phyloP scores from a whole-genome alignment of 2,113 vertebrate genomes.

The Corythornis madagascariensis region DNA sequence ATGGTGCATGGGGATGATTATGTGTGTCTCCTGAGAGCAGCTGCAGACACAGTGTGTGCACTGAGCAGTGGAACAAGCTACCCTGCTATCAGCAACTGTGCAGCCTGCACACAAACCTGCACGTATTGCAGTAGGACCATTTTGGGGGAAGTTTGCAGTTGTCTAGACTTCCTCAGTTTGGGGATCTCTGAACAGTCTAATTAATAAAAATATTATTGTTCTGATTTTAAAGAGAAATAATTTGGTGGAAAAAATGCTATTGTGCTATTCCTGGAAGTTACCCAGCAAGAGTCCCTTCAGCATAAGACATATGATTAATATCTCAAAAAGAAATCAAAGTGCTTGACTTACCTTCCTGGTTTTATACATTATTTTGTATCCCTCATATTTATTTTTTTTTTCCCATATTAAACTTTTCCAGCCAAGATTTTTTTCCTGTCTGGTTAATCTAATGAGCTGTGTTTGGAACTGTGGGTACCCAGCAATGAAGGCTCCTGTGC shows the following conservation, averaged over 20 bases:
- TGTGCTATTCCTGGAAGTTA: neutral
- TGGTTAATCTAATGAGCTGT: fast-evolving
- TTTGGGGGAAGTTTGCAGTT: neutral
- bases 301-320: neutral
- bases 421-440: neutral
- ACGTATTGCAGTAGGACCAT: neutral
- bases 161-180: neutral
- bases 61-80: neutral
- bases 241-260: neutral
- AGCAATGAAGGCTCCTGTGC: neutral
- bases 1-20: constrained; percentile 57
- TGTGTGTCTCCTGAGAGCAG: constrained; percentile 24
- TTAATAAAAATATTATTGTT: neutral
- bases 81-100: neutral
- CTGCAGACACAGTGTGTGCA: constrained; percentile 46
- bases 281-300: neutral
- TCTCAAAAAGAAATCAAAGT: neutral
- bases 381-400: neutral
- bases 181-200: neutral
- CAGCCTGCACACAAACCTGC: neutral
- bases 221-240: neutral
- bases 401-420: neutral
- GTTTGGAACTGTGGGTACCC: neutral
- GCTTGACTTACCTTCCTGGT: neutral
- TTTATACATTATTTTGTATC: neutral